phyloP scores from a whole-genome alignment of 2,113 vertebrate species.

The Chinchilla lanigera region DNA sequence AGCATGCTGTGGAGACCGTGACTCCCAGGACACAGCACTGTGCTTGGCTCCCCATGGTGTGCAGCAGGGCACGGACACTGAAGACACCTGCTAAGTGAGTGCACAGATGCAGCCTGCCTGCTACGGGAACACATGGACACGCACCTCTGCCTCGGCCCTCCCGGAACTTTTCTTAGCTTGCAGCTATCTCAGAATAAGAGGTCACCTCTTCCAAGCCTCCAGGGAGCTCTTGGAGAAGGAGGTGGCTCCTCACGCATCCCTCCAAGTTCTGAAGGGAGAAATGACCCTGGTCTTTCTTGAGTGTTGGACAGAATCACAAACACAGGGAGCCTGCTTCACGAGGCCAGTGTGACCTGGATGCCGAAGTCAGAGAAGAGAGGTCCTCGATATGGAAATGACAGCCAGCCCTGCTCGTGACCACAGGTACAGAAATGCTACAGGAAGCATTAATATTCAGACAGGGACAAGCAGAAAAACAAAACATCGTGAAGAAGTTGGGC shows the following conservation, averaged over 20 bases:
- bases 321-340: too few relatives aligned
- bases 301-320: background rate
- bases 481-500: background rate
- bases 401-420: background rate
- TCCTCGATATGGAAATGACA: background rate
- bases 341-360: background rate
- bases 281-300: background rate
- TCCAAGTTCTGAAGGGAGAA: background rate
- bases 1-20: background rate
- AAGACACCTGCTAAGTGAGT: background rate
- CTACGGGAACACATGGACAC: background rate
- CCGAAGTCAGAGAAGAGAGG: background rate
- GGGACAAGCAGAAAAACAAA: background rate
- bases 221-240: background rate
- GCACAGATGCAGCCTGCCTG: background rate
- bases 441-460: background rate
- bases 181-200: background rate
- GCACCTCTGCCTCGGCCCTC: background rate
- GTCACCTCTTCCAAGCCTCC: background rate
- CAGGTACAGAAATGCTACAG: background rate
- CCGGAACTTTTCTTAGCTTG: background rate
- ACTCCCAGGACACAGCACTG: background rate
- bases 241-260: background rate
- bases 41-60: background rate
- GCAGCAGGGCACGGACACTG: rapidly evolving